Evolutionary conservation across 2,888 invertebrate genomes (phyloP), one percentile per base, ranked within the genome.

Genomic region (Heliconius ismenius): DNA sequence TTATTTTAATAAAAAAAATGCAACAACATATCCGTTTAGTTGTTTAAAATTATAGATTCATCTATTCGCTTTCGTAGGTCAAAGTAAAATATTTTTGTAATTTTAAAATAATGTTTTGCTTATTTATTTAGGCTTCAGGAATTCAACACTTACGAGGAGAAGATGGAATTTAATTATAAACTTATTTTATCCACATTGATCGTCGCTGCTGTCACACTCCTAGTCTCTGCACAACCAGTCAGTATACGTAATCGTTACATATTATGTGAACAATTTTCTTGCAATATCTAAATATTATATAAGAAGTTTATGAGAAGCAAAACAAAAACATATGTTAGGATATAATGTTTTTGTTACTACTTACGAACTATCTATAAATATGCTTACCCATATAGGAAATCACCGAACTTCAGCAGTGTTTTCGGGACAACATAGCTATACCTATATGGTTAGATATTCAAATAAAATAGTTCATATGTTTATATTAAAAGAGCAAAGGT

Each of bases 201-300:
- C 79, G 79, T 90, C 79, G 86, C 86, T 74, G 84, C 90, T 76
- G 81, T 87, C 75, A 84, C 86, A 68, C 88, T 89, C 26, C 87
- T 86, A 81, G 88, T 88, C 83, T 86, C 87, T 79, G 89, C 90
- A 60, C 91, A 91, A 85, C 90, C 90, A 82, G 93, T 93, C 81
- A 88, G 92, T 90, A 87, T 79, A 77, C 78, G 79, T 81, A 80
- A 78, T 76, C 62, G 77, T 90, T 91, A 82, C 86, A 92, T 81
- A 80, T 78, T 69, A 76, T 79, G 79, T 79, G 76, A 75, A 77
- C 75, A 75, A 68, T 69, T 74, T 78, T 72, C 78, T 80, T 76
- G 67, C 74, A 67, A 68, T 77, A 39, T 36, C 36, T 54, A 39
- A 60, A 76, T 68, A 76, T 75, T 70, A 75, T 49, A 72, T 77